Evolutionary conservation across 2,797 vertebrate genomes (phyloP), one percentile per base, ranked within the genome.

Genomic region (Hybognathus amarus): DNA sequence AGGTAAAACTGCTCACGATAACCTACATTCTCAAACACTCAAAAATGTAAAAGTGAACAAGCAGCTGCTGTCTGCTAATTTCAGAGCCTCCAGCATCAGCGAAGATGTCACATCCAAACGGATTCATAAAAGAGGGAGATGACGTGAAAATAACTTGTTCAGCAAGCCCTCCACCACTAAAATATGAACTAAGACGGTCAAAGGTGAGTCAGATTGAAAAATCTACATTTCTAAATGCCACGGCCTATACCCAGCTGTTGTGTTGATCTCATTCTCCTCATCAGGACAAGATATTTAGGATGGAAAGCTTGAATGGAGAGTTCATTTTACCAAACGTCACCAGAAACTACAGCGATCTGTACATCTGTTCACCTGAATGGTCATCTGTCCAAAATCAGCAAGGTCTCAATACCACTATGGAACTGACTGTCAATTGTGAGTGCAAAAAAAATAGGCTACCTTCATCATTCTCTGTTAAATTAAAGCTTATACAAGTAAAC

Each of bases 1-100:
- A 92, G 93, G 93, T 94, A 86, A 71, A 64, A 47, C 88, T 91
- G 3, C 6, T 47, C 12, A 78, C 18, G 85, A 45, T 2, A 64
- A 45, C 17, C 1, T 42, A 30, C n/a, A 59, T 75, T 38, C 45
- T 82, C 13, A 47, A 8, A 17, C n/a, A 30, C 3, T 74, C 12
- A 3, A 3, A 27, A 5, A 27, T 36, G 5, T 11, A 20, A 6
- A 74, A 30, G 30, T 5, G 40, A 69, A 38, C 20, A 45, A 47
- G 5, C 22, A 56, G 33, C 3, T 27, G 42, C 63, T 27, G 1
- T 71, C 33, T 76, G 33, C 27, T 69, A 2, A 40, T 33, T 42
- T 22, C 36, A 86, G 89, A 66, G 20, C 54, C 80, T 30, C 9
- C 70, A 2, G 30, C 87, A 42, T 88, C 70, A 17, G 47, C 81